A percentile compares a stretch with the other conserved stretches of the same genome.
phyloP scores from a whole-genome alignment of 2,888 invertebrate species.

The Sinodicranocentrus sp. region DNA sequence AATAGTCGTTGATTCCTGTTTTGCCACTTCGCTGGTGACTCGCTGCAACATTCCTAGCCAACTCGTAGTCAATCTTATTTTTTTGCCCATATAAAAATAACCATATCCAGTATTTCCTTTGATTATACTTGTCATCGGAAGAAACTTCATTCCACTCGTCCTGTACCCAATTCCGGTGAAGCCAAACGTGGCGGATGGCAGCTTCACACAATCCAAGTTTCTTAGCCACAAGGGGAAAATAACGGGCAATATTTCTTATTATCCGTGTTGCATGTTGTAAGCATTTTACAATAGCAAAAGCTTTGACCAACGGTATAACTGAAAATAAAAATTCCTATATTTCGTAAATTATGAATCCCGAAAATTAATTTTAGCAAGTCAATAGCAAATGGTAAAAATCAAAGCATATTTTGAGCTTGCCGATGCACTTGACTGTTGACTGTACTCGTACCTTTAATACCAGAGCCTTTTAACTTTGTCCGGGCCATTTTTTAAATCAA shows the following conservation, averaged over 20 bases:
- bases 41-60: too few species aligned
- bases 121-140: background rate
- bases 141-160: background rate
- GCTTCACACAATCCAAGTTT: background rate
- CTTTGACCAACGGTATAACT: background rate
- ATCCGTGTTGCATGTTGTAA: background rate
- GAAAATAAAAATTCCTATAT: background rate
- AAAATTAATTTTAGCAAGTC: too few species aligned
- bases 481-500: too few species aligned
- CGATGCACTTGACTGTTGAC: too few species aligned
- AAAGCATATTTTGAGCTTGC: too few species aligned
- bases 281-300: background rate
- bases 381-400: too few species aligned
- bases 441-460: too few species aligned
- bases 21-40: background rate
- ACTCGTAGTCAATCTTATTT: background rate
- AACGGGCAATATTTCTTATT: too few species aligned
- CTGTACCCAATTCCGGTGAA: background rate
- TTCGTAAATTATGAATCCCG: background rate
- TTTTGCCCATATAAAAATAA: background rate
- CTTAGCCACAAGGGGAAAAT: background rate
- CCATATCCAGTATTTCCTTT: background rate
- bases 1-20: too few species aligned
- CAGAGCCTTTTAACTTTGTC: too few species aligned
- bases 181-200: background rate